phyloP scores from a whole-genome alignment of 1,140 invertebrate genomes.

The Trichonephila clavipes region DNA sequence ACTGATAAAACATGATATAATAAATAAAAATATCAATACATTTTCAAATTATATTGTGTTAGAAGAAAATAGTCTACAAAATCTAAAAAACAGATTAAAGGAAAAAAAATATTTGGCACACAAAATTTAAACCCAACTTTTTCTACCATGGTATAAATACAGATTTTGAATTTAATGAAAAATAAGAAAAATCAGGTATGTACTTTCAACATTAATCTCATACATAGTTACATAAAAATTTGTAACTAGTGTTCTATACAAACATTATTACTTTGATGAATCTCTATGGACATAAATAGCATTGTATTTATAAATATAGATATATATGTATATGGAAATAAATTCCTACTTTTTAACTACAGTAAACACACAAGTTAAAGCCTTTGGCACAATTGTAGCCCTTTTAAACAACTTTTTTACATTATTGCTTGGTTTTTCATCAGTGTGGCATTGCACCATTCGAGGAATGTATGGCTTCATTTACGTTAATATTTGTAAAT shows the following conservation, averaged over 20 bases:
- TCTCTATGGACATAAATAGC: neutral
- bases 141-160: neutral
- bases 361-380: slow-evolving; percentile 3
- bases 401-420: slow-evolving; percentile 16
- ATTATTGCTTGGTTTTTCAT: slow-evolving; percentile 32
- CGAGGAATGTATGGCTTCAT: neutral
- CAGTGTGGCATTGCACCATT: neutral
- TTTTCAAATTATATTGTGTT: neutral
- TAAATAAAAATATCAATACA: no score
- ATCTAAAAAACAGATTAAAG: neutral
- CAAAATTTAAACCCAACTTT: slow-evolving; percentile 20
- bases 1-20: no score
- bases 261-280: slow-evolving; percentile 13
- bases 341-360: neutral
- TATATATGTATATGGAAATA: neutral
- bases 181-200: neutral
- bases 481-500: neutral
- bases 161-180: neutral
- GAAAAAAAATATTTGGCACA: neutral
- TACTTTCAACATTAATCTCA: neutral
- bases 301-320: neutral
- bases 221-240: neutral
- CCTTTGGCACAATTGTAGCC: neutral
- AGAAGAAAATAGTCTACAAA: neutral
- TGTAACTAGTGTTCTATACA: neutral